Evolutionary conservation across 92 coral and sea anemone genomes (phyloP), one percentile per base, ranked within the genome.

Genomic region (Phymanthus crucifer): DNA sequence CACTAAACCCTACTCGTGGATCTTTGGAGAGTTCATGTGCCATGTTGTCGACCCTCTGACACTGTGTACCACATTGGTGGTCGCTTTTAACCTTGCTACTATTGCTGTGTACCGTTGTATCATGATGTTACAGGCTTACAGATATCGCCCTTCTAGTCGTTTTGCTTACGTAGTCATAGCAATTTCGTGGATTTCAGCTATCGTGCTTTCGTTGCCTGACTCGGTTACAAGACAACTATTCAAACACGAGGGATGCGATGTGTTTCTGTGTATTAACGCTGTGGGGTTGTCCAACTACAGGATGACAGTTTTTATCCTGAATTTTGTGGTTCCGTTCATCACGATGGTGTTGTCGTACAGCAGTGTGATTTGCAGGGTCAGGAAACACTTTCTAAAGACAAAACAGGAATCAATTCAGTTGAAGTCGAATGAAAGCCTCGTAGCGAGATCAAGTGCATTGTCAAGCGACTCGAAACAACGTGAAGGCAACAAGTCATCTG

Each of bases 281-380:
- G 40, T 1, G 2, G 72, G 3, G 1, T 29, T 36, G 6, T 32
- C 72, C n/a, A 4, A 1, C 40, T 36, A 36, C 40, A 68, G 38
- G 32, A 45, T 48, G 33, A 46, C 27, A 7, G 14, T 13, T 9
- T 75, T 81, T 34, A 56, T 71, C 68, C 67, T 69, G 16, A 76
- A 75, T 13, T 72, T 48, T 32, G 82, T 45, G 11, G 32, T 75
- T 10, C 90, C 90, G 6, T 86, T 80, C 36, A 32, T 75, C 10
- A 72, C 82, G 46, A 81, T 86, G 82, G 6, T 71, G 13, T 31
- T 56, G 8, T 80, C 86, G 8, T 86, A 86, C 67, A 82, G 90
- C 27, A 77, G 79, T 9, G 90, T 86, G 68, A 86, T 79, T 0
- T 40, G 64, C 12, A 67, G 16, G 65, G 40, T 78, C 0, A 78